Conservation (phyloP, 2,113 vertebrate species). For the Ammospiza nelsoni region DNA sequence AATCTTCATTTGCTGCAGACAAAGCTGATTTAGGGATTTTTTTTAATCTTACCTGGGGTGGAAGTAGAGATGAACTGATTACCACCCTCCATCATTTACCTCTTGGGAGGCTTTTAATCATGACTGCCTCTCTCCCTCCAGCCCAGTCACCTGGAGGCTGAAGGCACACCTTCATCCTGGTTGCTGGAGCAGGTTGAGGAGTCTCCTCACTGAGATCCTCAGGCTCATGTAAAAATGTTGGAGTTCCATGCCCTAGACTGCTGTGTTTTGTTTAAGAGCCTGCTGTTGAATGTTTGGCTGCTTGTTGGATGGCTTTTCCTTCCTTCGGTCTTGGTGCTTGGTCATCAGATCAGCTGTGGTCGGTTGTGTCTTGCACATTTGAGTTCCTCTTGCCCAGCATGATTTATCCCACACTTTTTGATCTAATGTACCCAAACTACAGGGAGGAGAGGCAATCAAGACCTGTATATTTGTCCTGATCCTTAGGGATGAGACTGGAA, state of each 20-base stretch:
- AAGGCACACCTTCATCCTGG: background rate
- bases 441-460: background rate
- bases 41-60: slow-evolving; percentile 8
- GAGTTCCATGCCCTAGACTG: background rate
- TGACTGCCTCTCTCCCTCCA: background rate
- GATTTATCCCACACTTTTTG: background rate
- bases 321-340: background rate
- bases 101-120: background rate
- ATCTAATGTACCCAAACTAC: background rate
- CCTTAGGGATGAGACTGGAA: background rate
- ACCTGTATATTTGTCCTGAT: background rate
- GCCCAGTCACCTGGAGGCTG: background rate
- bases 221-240: background rate
- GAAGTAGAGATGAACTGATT: slow-evolving; percentile 23
- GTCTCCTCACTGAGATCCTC: background rate
- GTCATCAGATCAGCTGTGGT: background rate
- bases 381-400: background rate
- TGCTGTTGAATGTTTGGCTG: background rate
- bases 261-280: background rate
- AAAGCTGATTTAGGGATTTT: slow-evolving; percentile 4
- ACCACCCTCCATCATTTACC: background rate
- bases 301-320: background rate
- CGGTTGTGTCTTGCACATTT: background rate
- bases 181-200: background rate
- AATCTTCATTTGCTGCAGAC: slow-evolving; percentile 29